Evolutionary conservation across 2,888 invertebrate genomes (phyloP), one percentile per base, ranked within the genome.

Genomic region (Xestia c-nigrum): DNA sequence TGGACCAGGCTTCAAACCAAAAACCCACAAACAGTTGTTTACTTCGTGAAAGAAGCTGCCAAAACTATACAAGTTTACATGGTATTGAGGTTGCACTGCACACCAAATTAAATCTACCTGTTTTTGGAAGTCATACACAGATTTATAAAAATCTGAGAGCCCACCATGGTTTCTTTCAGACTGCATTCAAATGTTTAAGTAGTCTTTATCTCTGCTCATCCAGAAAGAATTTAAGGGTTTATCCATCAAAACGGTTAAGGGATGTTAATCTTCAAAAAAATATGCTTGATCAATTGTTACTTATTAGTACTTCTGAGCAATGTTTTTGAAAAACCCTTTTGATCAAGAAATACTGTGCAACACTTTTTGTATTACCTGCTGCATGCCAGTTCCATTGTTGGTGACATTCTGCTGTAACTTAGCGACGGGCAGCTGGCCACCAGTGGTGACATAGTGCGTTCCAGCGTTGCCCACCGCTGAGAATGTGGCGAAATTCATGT

Each of bases 401-500:
- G 97, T 95, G 9, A 98, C 97, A 88, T 97, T 97, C 91, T 98
- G 98, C 92, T 98, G 98, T 69, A 98, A 97, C 92, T 98, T 98
- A 57, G 98, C 97, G 38, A 98, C 97, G 87, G 92, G 97, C 93
- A 91, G 97, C 97, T 92, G 98, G 10, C 95, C 95, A 38, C 92
- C 90, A 9, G 95, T 93, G 66, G 96, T 95, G 76, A 96, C 95
- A 88, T 91, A 96, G 86, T 96, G 96, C 21, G 96, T 93, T 64
- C 96, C 95, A 52, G 98, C 97, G 64, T 97, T 96, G 83, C 92
- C 97, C 94, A 93, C 97, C 94, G 91, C 91, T 43, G 95, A 93
- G 93, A 98, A 98, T 82, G 98, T 97, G 81, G 98, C 97, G 93
- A 98, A 98, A 96, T 98, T 98, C 98, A 98, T 98, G 85, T 97